Conservation (phyloP, 2,888 invertebrate species). For the Chymomyza fuscimana region DNA sequence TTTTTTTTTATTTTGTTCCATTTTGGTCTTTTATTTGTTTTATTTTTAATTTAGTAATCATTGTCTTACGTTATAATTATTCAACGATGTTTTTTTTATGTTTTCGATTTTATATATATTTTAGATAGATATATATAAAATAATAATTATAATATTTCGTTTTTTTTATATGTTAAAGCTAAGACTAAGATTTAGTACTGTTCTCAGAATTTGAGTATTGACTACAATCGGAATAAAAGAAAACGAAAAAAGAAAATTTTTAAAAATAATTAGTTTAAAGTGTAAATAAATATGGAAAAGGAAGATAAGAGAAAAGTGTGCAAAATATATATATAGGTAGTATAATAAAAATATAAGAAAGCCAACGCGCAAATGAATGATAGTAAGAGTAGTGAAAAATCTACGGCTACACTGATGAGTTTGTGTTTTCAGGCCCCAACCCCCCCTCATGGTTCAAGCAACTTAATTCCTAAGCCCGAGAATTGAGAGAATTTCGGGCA, state of each 20-base stretch:
- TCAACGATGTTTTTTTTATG: slow-evolving; percentile 12
- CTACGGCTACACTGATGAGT: not conserved
- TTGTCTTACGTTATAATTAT: not conserved
- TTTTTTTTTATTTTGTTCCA: not conserved
- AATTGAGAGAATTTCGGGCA: too few species aligned
- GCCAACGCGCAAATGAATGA: slow-evolving; percentile 13
- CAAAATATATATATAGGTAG: slow-evolving; percentile 22
- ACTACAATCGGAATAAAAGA: slow-evolving; percentile 56
- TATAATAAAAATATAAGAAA: slow-evolving; percentile 5
- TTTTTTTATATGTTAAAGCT: slow-evolving; percentile 34
- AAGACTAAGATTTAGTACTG: slow-evolving; percentile 67
- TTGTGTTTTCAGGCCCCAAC: not conserved
- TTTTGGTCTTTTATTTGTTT: slow-evolving; percentile 6
- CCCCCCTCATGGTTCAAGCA: too few species aligned
- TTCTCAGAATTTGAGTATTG: slow-evolving; percentile 75
- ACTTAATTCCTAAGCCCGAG: too few species aligned
- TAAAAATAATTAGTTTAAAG: slow-evolving; percentile 53
- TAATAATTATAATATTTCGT: slow-evolving; percentile 9
- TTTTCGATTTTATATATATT: slow-evolving; percentile 27
- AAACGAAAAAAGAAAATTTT: slow-evolving; percentile 54
- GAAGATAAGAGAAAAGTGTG: slow-evolving; percentile 31
- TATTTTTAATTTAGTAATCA: slow-evolving; percentile 15
- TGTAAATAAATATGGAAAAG: slow-evolving; percentile 35
- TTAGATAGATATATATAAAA: not conserved
- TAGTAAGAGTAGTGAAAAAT: slow-evolving; percentile 5